These are phyloP conservation scores for Baronia brevicornis DNA, from an alignment of 2,888 invertebrate species.

Conservation along the genomic window DNA sequence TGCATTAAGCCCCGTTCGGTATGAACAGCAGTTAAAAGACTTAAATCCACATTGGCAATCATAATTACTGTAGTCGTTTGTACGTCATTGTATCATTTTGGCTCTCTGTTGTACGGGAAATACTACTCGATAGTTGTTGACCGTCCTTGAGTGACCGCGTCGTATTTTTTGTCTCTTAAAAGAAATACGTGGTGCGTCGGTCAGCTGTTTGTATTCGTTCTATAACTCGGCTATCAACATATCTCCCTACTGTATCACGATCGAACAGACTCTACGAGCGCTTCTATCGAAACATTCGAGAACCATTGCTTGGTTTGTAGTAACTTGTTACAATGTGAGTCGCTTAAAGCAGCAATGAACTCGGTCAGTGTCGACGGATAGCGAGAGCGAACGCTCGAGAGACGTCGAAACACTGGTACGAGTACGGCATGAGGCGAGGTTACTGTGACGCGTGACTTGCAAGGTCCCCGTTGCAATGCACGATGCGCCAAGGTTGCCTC, in stretches of 20 bases:
- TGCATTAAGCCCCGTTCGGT: too few species aligned
- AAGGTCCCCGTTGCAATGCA: slow-evolving; percentile 75
- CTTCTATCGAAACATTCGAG: slow-evolving; percentile 10
- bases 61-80: slow-evolving; percentile 28
- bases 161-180: slow-evolving; percentile 66
- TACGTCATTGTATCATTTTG: slow-evolving; percentile 38
- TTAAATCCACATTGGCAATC: slow-evolving; percentile 19
- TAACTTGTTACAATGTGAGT: slow-evolving; percentile 2
- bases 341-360: slow-evolving; percentile 39
- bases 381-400: slow-evolving; percentile 36
- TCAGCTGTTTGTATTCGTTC: slow-evolving; percentile 71
- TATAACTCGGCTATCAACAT: slow-evolving; percentile 65
- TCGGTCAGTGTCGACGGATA: slow-evolving; percentile 24
- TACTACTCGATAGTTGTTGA: slow-evolving; percentile 50
- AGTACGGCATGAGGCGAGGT: slow-evolving; percentile 72
- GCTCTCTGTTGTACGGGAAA: slow-evolving; percentile 56
- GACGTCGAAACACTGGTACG: slow-evolving; percentile 49
- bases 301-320: slow-evolving; percentile 31
- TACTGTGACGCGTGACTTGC: slow-evolving; percentile 76
- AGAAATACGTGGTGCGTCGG: slow-evolving; percentile 57
- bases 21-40: background rate
- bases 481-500: slow-evolving; percentile 74
- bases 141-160: slow-evolving; percentile 71
- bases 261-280: slow-evolving; percentile 16
- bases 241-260: slow-evolving; percentile 30